Base-by-base conservation (phyloP, 2,797 vertebrate genomes). In the Apodemus agrarius region DNA sequence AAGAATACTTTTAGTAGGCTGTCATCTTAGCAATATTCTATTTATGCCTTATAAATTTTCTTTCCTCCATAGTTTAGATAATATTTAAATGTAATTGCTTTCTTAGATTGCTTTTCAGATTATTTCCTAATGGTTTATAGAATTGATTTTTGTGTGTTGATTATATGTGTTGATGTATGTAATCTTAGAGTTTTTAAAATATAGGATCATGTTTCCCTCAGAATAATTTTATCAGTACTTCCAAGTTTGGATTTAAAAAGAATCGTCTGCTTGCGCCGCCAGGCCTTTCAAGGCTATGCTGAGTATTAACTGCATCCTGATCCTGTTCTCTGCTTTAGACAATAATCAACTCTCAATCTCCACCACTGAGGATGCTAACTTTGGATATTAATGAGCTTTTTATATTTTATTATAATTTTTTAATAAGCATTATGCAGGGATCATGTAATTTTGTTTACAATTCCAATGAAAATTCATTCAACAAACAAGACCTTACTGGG, bases 61-160 rank as follows among this genome's bases (percentile, higher is more conserved):
- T 76, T 82, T 80, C 40, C 59, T 37, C 11, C 94, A 52, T 24
- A 54, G 29, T 90, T 93, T 84, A 0, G 86, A 82, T 88, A 61
- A 94, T 54, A 54, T 72, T 72, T 87, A 37, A 52, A 54, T 52
- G 12, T n/a, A 85, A 85, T 78, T 95, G 26, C 74, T 89, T 80
- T 91, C 37, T 40, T 89, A 46, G 76, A 31, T 83, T 37, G 17
- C 79, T 14, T 89, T 91, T 91, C n/a, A 74, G 3, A 59, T 75
- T 67, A 67, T 29, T 24, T 67, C 13, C 46, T 67, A 67, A 22
- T 52, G 11, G 31, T 67, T 85, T 49, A n/a, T 67, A 67, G 43
- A 74, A 49, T 7, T 75, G 46, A 81, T 63, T 76, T 88, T 92
- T 85, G 34, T 40, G 19, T 85, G 57, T 92, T 92, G 16, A 49